A percentile compares a stretch with the other conserved stretches of the same genome.
phyloP scores from a whole-genome alignment of 2,113 vertebrate species.

The Phoenicopterus ruber region DNA sequence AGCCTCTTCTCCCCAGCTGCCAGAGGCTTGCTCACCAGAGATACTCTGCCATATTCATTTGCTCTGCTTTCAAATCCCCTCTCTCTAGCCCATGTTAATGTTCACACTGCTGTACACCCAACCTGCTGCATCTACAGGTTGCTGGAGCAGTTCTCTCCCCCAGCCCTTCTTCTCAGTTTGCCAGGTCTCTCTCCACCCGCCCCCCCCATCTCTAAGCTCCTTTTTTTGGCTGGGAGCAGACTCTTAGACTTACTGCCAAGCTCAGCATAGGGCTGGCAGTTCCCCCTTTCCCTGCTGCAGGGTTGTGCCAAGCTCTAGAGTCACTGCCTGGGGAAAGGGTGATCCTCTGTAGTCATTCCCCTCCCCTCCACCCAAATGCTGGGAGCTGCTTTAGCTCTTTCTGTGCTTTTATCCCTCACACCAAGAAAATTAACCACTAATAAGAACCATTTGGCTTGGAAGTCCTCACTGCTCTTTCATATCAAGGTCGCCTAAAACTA shows the following conservation, averaged over 20 bases:
- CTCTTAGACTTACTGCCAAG: not conserved
- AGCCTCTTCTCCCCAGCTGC: not conserved
- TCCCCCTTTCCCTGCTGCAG: not conserved
- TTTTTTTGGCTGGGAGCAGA: not conserved
- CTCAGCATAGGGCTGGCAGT: not conserved
- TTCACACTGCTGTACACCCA: not conserved
- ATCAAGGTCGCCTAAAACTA: not conserved
- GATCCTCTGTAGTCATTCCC: conserved; percentile 4
- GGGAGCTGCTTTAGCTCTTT: not conserved
- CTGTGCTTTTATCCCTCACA: conserved; percentile 38
- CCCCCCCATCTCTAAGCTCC: not conserved
- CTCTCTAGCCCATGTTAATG: not conserved
- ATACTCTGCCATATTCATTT: not conserved
- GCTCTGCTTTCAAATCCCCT: not conserved
- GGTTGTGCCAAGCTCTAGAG: not conserved
- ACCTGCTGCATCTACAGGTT: not conserved
- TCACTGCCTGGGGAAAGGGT: not conserved
- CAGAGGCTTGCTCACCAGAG: not conserved
- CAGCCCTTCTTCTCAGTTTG: not conserved
- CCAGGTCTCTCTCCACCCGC: not conserved
- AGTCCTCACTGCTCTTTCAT: conserved; percentile 1
- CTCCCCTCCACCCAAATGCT: not conserved
- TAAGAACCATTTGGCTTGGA: conserved; percentile 17
- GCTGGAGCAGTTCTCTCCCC: not conserved
- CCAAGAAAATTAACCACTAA: conserved; percentile 34